These are phyloP conservation scores for Andricus grossulariae DNA, from an alignment of 1,140 invertebrate genomes.

Conservation along the genomic window DNA sequence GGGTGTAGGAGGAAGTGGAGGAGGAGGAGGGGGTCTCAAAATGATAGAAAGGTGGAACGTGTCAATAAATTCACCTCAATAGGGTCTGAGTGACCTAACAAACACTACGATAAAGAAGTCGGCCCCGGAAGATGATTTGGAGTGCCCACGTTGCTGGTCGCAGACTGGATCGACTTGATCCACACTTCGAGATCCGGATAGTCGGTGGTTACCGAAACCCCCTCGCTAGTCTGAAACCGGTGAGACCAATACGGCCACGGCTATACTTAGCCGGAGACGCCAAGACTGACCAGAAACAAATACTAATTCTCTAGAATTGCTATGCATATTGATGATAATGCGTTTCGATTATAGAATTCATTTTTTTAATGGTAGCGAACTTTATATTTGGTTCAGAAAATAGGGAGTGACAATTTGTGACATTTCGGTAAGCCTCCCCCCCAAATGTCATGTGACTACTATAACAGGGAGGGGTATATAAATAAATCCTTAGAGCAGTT, in stretches of 20 bases:
- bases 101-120: conserved; percentile 25
- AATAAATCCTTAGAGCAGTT: not conserved
- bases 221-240: conserved; percentile 49
- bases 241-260: conserved; percentile 71
- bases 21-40: not conserved
- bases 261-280: conserved; percentile 73
- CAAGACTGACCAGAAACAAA: conserved; percentile 68
- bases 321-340: conserved; percentile 12
- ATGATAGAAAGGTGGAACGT: not conserved
- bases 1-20: not conserved
- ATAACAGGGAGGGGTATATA: not conserved
- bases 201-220: conserved; percentile 60
- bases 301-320: conserved; percentile 49
- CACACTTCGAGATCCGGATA: conserved; percentile 49
- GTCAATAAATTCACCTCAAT: conserved; percentile 46
- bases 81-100: conserved; percentile 31
- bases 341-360: too few relatives aligned
- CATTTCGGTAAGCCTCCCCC: too few relatives aligned
- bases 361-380: too few relatives aligned
- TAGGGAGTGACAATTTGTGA: too few relatives aligned
- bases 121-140: conserved; percentile 45
- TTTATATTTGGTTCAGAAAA: too few relatives aligned
- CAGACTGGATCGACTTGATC: conserved; percentile 62
- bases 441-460: not conserved
- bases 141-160: conserved; percentile 57